These are phyloP conservation scores for Gobio gobio DNA, from an alignment of 2,113 vertebrate genomes.

Conservation along the genomic window DNA sequence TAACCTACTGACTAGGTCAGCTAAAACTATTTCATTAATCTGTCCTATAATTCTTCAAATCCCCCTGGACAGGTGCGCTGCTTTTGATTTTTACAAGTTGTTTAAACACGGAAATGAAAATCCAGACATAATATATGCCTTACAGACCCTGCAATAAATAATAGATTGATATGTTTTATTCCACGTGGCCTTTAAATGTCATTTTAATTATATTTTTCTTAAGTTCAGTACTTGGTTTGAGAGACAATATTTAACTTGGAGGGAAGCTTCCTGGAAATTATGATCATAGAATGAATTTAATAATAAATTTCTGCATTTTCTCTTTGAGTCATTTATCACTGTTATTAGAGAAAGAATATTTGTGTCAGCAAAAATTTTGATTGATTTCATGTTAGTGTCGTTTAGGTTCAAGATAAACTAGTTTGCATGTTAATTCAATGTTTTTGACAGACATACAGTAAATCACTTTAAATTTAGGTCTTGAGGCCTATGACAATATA, in stretches of 20 bases:
- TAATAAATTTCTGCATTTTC: conserved; percentile 20
- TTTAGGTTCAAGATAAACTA: not conserved
- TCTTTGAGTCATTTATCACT: conserved; percentile 31
- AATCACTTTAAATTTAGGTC: conserved; percentile 5
- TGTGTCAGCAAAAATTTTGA: conserved; percentile 13
- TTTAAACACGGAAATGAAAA: conserved; percentile 46
- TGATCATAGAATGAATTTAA: conserved; percentile 34
- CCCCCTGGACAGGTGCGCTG: not conserved
- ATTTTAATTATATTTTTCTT: conserved; percentile 50
- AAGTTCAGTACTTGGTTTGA: conserved; percentile 43
- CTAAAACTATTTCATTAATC: conserved; percentile 20
- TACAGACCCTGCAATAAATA: conserved; percentile 50
- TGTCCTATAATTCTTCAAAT: conserved; percentile 9
- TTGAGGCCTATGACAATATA: not conserved
- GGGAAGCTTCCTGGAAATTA: conserved; percentile 32
- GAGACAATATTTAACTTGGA: conserved; percentile 48
- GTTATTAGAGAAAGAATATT: conserved; percentile 39
- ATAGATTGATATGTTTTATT: conserved; percentile 56
- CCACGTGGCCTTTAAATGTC: conserved; percentile 39
- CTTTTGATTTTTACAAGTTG: conserved; percentile 34
- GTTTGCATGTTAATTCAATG: conserved; percentile 27
- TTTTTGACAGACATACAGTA: not conserved
- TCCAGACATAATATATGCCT: conserved; percentile 46
- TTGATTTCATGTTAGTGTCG: conserved; percentile 24
- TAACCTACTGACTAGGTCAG: conserved; percentile 15